These are phyloP conservation scores for Celastrina argiolus DNA, from an alignment of 2,888 invertebrate species.

Conservation along the genomic window DNA sequence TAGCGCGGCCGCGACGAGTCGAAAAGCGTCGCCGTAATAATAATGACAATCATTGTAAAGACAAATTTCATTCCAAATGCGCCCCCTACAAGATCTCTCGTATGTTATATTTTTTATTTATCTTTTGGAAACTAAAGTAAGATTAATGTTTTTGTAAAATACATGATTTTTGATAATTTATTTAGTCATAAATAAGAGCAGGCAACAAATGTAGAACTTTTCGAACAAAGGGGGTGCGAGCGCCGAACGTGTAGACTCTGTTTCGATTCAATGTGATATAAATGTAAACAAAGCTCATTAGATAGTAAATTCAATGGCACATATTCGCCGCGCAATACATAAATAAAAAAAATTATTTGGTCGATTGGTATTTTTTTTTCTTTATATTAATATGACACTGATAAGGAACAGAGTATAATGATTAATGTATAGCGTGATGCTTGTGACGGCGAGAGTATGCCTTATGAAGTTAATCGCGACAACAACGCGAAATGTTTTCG, in stretches of 20 bases:
- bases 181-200: neutral
- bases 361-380: too few relatives aligned
- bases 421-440: neutral
- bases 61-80: neutral
- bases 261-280: too few relatives aligned
- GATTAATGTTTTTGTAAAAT: neutral
- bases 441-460: conserved; percentile 11
- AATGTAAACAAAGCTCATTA: too few relatives aligned
- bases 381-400: too few relatives aligned
- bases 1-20: neutral
- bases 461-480: conserved; percentile 18
- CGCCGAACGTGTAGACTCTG: too few relatives aligned
- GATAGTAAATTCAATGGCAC: too few relatives aligned
- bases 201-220: neutral
- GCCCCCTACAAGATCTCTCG: neutral
- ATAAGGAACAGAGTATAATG: too few relatives aligned
- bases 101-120: neutral
- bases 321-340: too few relatives aligned
- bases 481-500: conserved; percentile 16
- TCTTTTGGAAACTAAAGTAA: neutral
- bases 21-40: neutral
- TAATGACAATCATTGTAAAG: neutral
- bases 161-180: neutral
- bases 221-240: neutral
- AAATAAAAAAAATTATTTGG: too few relatives aligned